Evolutionary conservation across 2,888 invertebrate genomes (phyloP).

Genomic region (Gari tellinella): DNA sequence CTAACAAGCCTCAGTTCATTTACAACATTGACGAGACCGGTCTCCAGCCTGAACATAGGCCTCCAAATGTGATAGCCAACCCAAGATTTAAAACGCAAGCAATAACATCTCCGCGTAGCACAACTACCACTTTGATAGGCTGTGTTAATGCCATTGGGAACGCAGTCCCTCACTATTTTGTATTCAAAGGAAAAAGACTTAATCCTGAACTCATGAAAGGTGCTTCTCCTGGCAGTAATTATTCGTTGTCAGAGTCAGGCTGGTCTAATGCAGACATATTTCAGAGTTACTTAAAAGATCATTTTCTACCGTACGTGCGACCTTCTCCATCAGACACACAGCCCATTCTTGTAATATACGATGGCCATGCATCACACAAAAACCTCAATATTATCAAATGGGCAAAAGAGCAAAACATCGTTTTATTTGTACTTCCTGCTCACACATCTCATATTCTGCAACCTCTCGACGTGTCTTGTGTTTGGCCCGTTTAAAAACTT

Average conservation of each 20-base stretch:
- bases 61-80: conserved; percentile 1
- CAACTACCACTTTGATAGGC: conserved; percentile 13
- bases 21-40: conserved; percentile 27
- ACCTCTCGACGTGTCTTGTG: conserved; percentile 21
- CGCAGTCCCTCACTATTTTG: conserved; percentile 17
- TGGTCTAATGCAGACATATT: conserved; percentile 27
- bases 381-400: conserved; percentile 13
- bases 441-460: conserved; percentile 37
- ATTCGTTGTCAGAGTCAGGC: conserved; percentile 22
- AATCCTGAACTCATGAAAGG: conserved; percentile 21
- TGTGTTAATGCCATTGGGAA: conserved; percentile 30
- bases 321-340: neutral
- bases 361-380: conserved; percentile 31
- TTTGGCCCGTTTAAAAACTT: conserved; percentile 39
- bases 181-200: conserved; percentile 25
- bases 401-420: conserved; percentile 15
- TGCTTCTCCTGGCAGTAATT: conserved; percentile 3
- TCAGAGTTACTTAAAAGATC: conserved; percentile 14
- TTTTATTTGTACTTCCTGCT: conserved; percentile 29
- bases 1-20: conserved; percentile 13
- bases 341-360: conserved; percentile 15
- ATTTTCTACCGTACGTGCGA: conserved; percentile 17
- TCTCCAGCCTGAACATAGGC: conserved; percentile 14
- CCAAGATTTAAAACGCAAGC: conserved; percentile 7
- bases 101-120: conserved; percentile 6